phyloP scores from a whole-genome alignment of 1,140 invertebrate species.

The Oreohelix idahoensis region DNA sequence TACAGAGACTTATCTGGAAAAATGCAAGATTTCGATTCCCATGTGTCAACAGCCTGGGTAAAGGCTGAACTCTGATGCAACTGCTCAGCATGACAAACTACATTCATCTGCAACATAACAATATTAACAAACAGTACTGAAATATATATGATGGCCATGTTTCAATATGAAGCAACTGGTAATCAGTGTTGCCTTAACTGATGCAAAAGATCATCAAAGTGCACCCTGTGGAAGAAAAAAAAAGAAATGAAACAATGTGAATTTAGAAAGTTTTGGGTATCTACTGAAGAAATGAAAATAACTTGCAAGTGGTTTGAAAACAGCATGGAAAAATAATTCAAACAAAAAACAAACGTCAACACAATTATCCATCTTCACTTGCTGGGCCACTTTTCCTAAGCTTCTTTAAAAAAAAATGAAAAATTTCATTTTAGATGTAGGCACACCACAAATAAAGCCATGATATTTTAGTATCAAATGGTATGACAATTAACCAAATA shows the following conservation, averaged over 20 bases:
- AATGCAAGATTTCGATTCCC: not conserved
- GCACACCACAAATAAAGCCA: too few species aligned
- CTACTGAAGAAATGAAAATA: too few species aligned
- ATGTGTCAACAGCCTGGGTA: not conserved
- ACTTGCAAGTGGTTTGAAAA: too few species aligned
- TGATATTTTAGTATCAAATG: too few species aligned
- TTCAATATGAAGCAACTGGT: not conserved
- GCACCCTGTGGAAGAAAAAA: not conserved
- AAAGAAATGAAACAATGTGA: not conserved
- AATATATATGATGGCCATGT: not conserved
- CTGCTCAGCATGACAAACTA: not conserved
- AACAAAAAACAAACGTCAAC: too few species aligned
- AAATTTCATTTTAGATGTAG: too few species aligned
- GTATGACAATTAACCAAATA: too few species aligned
- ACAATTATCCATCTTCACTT: too few species aligned
- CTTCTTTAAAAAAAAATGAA: too few species aligned
- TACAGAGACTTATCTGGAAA: not conserved
- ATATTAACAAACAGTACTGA: not conserved
- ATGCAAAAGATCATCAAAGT: not conserved
- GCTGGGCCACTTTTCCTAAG: too few species aligned
- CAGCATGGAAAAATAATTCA: too few species aligned
- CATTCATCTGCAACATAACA: not conserved
- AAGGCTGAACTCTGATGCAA: not conserved
- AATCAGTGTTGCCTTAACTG: not conserved
- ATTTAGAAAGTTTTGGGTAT: too few species aligned